Conservation (phyloP, 2,888 invertebrate species). For the Napeogenes inachia region DNA sequence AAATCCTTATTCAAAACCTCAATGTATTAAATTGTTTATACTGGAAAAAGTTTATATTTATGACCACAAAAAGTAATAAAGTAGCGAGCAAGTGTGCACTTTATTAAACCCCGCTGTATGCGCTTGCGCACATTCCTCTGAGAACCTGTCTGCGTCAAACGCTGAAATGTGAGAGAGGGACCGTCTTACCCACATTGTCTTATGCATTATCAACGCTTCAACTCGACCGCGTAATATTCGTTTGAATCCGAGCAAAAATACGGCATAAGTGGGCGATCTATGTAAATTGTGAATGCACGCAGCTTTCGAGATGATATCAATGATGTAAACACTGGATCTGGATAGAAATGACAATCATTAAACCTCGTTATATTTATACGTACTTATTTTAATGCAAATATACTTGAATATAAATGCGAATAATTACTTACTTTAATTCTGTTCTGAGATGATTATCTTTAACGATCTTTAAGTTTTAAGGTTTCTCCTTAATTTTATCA, state of each 20-base stretch:
- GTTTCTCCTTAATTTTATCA: no score
- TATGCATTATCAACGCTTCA: conserved; percentile 51
- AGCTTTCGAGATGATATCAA: conserved; percentile 67
- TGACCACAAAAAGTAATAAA: conserved; percentile 71
- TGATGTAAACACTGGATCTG: conserved; percentile 40
- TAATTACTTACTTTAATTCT: no score
- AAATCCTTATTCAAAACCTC: not conserved
- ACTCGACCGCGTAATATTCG: conserved; percentile 63
- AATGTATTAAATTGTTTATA: conserved; percentile 56
- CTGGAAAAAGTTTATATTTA: conserved; percentile 66
- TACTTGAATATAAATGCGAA: no score
- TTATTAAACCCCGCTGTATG: conserved; percentile 65
- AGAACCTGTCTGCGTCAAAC: conserved; percentile 60
- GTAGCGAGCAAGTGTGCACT: conserved; percentile 70
- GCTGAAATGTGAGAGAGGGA: conserved; percentile 51
- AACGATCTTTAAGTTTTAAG: no score
- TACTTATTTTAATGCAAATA: no score
- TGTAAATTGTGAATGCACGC: conserved; percentile 61
- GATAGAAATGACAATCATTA: conserved; percentile 52
- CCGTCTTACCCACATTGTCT: conserved; percentile 45
- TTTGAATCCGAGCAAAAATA: conserved; percentile 57
- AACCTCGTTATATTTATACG: conserved; percentile 34
- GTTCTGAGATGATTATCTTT: no score
- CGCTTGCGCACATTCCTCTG: conserved; percentile 50
- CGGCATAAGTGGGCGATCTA: conserved; percentile 61